phyloP scores from a whole-genome alignment of 2,797 vertebrate genomes.

The Pristis pectinata region DNA sequence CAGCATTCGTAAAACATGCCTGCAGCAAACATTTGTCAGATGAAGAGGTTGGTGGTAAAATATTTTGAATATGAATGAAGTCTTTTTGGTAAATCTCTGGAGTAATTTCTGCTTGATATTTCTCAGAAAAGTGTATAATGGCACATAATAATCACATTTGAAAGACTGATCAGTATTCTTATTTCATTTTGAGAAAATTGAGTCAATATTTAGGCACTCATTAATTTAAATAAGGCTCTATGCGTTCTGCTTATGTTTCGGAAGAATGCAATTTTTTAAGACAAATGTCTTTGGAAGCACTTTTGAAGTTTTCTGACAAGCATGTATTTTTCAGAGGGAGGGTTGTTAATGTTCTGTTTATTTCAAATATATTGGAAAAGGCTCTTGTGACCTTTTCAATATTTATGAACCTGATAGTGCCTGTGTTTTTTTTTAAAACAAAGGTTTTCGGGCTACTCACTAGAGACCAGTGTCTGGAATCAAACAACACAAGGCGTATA shows the following conservation, averaged over 20 bases:
- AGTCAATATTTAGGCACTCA: too few species aligned
- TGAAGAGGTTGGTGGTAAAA: conserved; percentile 63
- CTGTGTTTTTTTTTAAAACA: not conserved
- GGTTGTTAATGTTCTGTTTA: not conserved
- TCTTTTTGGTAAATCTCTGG: not conserved
- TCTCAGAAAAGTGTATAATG: not conserved
- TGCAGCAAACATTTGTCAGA: conserved; percentile 66
- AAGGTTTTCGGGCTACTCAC: not conserved
- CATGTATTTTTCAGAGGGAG: not conserved
- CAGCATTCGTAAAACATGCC: conserved; percentile 56
- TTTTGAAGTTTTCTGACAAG: not conserved
- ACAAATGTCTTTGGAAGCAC: not conserved
- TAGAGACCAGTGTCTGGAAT: not conserved
- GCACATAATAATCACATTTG: not conserved
- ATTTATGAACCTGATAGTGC: not conserved
- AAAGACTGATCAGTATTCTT: not conserved
- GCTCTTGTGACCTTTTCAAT: too few species aligned
- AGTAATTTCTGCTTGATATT: not conserved
- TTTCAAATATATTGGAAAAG: not conserved
- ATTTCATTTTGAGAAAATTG: not conserved
- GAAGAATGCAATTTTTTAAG: not conserved
- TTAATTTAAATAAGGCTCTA: not conserved
- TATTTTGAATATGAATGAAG: not conserved
- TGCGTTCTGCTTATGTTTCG: not conserved
- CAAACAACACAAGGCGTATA: not conserved